Conservation (phyloP, 2,113 vertebrate species). For the Vidua macroura region DNA sequence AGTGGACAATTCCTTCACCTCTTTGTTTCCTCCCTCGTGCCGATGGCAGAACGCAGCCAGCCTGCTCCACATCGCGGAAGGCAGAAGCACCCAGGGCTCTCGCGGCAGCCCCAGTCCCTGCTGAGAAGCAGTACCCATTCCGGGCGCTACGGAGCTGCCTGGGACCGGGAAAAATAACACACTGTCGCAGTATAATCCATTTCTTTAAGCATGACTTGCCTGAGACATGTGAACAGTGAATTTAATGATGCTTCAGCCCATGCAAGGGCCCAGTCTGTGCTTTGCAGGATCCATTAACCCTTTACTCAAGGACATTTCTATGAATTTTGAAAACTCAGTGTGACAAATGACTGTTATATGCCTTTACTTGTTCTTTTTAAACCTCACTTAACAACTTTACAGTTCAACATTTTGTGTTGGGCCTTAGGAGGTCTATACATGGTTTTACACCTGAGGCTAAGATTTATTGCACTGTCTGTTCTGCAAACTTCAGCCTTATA, state of each 20-base stretch:
- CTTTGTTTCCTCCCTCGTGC: too few relatives aligned
- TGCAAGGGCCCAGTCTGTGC: not conserved
- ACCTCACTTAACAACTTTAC: not conserved
- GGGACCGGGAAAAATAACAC: too few relatives aligned
- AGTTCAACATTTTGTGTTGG: not conserved
- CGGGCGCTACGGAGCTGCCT: too few relatives aligned
- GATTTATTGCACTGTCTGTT: not conserved
- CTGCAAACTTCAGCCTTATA: not conserved
- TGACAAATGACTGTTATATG: not conserved
- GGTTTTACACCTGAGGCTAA: not conserved
- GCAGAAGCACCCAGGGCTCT: too few relatives aligned
- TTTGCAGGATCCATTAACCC: not conserved
- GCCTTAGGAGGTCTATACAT: not conserved
- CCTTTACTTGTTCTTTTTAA: not conserved
- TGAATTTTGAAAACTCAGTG: not conserved
- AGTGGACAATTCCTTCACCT: too few relatives aligned
- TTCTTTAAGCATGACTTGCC: not conserved
- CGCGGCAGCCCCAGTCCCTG: too few relatives aligned
- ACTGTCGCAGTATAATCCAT: not conserved
- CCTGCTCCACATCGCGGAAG: too few relatives aligned
- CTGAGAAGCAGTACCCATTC: too few relatives aligned
- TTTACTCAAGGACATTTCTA: not conserved
- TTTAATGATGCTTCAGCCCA: not conserved
- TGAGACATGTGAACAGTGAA: not conserved
- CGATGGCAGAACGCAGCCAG: too few relatives aligned